These are phyloP conservation scores for Diploptera punctata DNA, from an alignment of 2,888 invertebrate genomes.

Conservation along the genomic window DNA sequence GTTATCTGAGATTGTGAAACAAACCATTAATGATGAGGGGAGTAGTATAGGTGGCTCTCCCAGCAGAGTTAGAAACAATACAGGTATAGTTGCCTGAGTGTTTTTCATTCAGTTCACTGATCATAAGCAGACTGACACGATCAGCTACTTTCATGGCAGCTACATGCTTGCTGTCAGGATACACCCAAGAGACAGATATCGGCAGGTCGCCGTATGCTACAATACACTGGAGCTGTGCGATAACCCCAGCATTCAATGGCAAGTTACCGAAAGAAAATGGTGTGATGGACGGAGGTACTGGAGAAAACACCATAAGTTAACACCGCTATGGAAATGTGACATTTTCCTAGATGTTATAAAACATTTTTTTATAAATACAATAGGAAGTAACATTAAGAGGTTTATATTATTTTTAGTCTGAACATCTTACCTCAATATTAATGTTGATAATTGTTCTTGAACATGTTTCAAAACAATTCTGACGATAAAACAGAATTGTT, in stretches of 20 bases:
- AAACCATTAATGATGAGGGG: constrained; percentile 74
- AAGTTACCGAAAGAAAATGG: constrained; percentile 50
- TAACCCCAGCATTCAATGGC: constrained; percentile 49
- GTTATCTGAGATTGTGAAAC: background rate
- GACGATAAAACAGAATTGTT: too few relatives aligned
- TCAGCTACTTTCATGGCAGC: constrained; percentile 55
- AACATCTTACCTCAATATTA: too few relatives aligned
- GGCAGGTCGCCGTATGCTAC: constrained; percentile 54
- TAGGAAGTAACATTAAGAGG: too few relatives aligned
- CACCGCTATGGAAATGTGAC: too few relatives aligned
- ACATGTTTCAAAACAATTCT: too few relatives aligned
- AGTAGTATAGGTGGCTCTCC: constrained; percentile 68
- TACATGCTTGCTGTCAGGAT: constrained; percentile 53
- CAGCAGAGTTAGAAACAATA: constrained; percentile 71
- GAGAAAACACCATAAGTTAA: background rate
- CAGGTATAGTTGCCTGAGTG: constrained; percentile 81
- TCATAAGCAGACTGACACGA: constrained; percentile 67
- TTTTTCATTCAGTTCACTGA: constrained; percentile 73
- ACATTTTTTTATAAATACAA: too few relatives aligned
- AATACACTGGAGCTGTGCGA: constrained; percentile 49
- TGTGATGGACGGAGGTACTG: constrained; percentile 48
- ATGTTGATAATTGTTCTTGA: too few relatives aligned
- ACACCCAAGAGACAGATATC: constrained; percentile 55
- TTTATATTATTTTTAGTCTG: too few relatives aligned
- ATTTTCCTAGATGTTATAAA: too few relatives aligned